Evolutionary conservation across 2,888 invertebrate species (phyloP), one percentile per base, ranked within the genome.

Genomic region (Subacronicta megacephala): DNA sequence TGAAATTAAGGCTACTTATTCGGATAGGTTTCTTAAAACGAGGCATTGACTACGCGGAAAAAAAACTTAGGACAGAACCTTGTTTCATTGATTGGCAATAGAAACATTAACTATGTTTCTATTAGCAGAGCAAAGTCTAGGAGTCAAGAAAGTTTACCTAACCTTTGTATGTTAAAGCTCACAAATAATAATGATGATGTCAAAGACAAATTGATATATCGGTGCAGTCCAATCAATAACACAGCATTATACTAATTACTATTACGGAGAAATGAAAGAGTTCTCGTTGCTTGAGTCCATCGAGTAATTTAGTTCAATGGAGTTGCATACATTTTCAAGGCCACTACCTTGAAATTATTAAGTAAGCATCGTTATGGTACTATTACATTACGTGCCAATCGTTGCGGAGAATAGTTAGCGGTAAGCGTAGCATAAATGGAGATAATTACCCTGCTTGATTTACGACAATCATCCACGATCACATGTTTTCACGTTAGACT

Each of bases 131-230:
- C 9, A 26, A 26, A 26, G 26, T 26, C 10, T 9, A 26, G 26
- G 10, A 31, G 5, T 31, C 31, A n/a, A 5, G 31, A 31, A 31
- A 31, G n/a, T 3, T 10, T 26, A n/a, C 31, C n/a, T 31, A 31
- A 6, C 31, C 31, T n/a, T 31, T n/a, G 12, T 29, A 29, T 37
- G 5, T 37, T n/a, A n/a, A n/a, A 9, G 15, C 15, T 15, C 35
- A 36, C 15, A 40, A 40, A 13, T 40, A 16, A n/a, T 16, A 10
- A 29, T 12, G 16, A 49, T 23, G 10, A 41, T 17, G 72, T 58
- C 67, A 72, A 29, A 18, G 13, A 49, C 31, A 38, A 66, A 66
- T 72, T 72, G 72, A 66, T 72, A 36, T 60, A 66, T 66, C 37
- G 40, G 3, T 5, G 15, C 9, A 6, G 33, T 20, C 10, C 12